Percentiles rank a stretch among this genome's conserved stretches.
Evolutionary conservation across 2,113 vertebrate genomes (phyloP).

Genomic region (Alethe castanea): DNA sequence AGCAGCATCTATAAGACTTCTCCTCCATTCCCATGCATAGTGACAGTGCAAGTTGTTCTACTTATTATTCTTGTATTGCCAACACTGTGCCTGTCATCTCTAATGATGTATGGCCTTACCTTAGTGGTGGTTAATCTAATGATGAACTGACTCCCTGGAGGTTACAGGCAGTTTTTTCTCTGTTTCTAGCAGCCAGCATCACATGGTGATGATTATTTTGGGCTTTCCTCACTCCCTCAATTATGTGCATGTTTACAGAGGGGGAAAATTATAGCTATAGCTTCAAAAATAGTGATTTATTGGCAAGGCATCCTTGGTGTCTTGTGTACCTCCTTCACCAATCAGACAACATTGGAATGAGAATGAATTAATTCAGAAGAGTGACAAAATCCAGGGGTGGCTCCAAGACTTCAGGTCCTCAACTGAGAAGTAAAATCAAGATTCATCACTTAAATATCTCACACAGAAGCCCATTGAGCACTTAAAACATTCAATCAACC

Average conservation of each 20-base stretch:
- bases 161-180: slow-evolving; percentile 50
- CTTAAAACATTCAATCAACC: not conserved
- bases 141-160: slow-evolving; percentile 51
- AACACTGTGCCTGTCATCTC: not conserved
- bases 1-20: not conserved
- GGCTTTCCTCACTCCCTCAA: not conserved
- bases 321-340: not conserved
- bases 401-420: not conserved
- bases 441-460: not conserved
- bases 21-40: not conserved
- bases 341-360: not conserved
- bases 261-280: not conserved
- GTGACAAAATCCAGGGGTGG: not conserved
- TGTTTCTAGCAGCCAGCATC: slow-evolving; percentile 38
- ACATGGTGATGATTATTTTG: slow-evolving; percentile 26
- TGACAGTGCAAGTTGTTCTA: slow-evolving; percentile 16
- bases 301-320: not conserved
- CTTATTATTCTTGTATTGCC: slow-evolving; percentile 33
- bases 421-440: not conserved
- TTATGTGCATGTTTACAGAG: not conserved
- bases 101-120: slow-evolving; percentile 48
- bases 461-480: not conserved
- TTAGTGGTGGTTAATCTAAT: slow-evolving; percentile 61
- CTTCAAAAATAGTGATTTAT: not conserved
- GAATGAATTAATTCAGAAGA: not conserved